Evolutionary conservation across 2,113 vertebrate species (phyloP).

Genomic region (Psittacara wagleri): DNA sequence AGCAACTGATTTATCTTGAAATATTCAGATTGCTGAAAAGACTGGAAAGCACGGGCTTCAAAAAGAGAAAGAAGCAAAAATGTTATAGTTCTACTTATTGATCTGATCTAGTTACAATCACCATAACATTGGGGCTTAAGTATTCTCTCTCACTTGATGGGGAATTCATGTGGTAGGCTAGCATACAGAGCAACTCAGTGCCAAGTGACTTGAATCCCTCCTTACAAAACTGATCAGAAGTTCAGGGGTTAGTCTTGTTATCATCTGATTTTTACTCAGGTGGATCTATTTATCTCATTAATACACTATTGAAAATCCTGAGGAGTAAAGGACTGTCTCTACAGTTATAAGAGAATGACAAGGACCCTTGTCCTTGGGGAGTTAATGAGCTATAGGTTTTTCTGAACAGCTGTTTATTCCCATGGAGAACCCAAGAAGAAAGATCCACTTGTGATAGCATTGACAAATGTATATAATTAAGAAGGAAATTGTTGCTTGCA

Average conservation of each 20-base stretch:
- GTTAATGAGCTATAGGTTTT: not conserved
- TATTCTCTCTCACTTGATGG: not conserved
- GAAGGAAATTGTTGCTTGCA: not conserved
- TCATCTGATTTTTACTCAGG: not conserved
- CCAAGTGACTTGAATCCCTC: not conserved
- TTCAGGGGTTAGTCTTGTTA: not conserved
- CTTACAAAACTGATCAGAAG: accelerated
- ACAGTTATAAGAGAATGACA: not conserved
- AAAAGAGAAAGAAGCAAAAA: not conserved
- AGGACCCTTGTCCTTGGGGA: not conserved
- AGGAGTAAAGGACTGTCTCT: not conserved
- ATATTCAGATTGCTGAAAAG: not conserved
- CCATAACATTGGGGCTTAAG: not conserved
- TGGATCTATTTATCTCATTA: not conserved
- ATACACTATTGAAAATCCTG: not conserved
- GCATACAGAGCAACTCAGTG: not conserved
- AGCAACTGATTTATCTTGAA: not conserved
- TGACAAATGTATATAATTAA: not conserved
- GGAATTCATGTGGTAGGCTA: not conserved
- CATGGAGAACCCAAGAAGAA: not conserved
- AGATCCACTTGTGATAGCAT: not conserved
- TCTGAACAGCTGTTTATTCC: not conserved
- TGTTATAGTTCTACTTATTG: not conserved
- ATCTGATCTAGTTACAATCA: not conserved
- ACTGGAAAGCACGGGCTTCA: not conserved